phyloP scores from a whole-genome alignment of 2,888 invertebrate genomes.

The Latheticus oryzae region DNA sequence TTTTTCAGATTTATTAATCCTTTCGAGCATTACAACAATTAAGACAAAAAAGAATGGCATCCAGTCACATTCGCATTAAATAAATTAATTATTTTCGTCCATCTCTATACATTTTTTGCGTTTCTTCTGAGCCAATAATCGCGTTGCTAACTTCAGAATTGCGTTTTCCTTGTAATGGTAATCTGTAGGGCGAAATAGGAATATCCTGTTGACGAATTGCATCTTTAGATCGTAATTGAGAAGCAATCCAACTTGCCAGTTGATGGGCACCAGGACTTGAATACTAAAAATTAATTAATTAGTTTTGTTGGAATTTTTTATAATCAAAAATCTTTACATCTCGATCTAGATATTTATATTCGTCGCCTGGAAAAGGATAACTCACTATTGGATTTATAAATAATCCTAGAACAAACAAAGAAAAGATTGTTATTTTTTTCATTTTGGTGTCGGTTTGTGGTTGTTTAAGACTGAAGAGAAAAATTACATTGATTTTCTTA shows the following conservation, averaged over 20 bases:
- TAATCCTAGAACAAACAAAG: constrained; percentile 2
- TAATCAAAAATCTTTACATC: constrained; percentile 35
- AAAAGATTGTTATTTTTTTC: too few species aligned
- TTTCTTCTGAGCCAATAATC: constrained; percentile 59
- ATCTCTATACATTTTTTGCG: constrained; percentile 59
- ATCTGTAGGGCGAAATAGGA: constrained; percentile 55
- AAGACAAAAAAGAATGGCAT: constrained; percentile 2
- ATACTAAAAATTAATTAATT: constrained; percentile 40
- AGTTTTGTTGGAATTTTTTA: background rate
- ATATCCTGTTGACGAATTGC: constrained; percentile 52
- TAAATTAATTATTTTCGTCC: constrained; percentile 45
- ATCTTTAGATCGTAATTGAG: constrained; percentile 57
- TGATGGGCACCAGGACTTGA: constrained; percentile 60
- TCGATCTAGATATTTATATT: constrained; percentile 45
- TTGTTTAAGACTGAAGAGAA: too few species aligned
- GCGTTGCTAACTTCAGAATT: constrained; percentile 61
- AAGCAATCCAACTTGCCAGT: constrained; percentile 60
- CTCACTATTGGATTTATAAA: constrained; percentile 19
- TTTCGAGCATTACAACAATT: constrained; percentile 29
- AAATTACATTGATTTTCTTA: too few species aligned
- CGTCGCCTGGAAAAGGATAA: constrained; percentile 43
- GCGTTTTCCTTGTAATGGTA: constrained; percentile 56
- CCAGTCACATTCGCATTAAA: constrained; percentile 25
- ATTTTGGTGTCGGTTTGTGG: too few species aligned
- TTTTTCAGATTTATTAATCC: constrained; percentile 36